phyloP scores from a whole-genome alignment of 2,113 vertebrate species.

The Aleadryas rufinucha region DNA sequence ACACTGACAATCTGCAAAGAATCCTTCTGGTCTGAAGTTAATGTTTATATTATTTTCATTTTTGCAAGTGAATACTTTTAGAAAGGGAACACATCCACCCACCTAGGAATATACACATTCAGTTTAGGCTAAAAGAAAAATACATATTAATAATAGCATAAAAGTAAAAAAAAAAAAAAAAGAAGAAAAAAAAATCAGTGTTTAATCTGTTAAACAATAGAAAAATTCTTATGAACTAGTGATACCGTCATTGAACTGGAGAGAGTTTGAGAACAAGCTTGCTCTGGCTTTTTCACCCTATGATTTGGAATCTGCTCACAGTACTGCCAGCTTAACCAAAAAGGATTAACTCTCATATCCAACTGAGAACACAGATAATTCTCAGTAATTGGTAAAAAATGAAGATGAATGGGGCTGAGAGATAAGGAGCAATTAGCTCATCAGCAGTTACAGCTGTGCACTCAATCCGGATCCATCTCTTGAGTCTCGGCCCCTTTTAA shows the following conservation, averaged over 20 bases:
- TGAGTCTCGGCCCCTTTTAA: conserved; percentile 92
- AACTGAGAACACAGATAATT: conserved; percentile 99
- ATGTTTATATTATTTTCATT: background rate
- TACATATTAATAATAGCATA: background rate
- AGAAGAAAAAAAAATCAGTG: background rate
- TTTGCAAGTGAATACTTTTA: background rate
- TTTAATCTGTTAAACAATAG: conserved; percentile 69
- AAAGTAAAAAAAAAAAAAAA: background rate
- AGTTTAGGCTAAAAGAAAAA: background rate
- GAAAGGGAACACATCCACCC: background rate
- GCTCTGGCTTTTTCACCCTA: conserved; percentile 86
- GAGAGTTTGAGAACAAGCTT: conserved; percentile 85
- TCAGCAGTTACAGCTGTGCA: conserved; percentile 99
- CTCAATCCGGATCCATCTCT: conserved; percentile 96
- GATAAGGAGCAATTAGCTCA: conserved; percentile 99
- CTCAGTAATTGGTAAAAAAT: conserved; percentile 99
- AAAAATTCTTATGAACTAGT: conserved; percentile 72
- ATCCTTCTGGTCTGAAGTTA: background rate
- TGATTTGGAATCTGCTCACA: conserved; percentile 97
- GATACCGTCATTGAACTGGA: conserved; percentile 80
- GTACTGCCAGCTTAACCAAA: conserved; percentile 99
- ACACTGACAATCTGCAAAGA: background rate
- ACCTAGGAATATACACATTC: background rate
- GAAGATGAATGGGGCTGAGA: conserved; percentile 99
- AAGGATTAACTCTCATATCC: conserved; percentile 99